Conservation (phyloP, 1,140 invertebrate species). For the Plectus sambesii region DNA sequence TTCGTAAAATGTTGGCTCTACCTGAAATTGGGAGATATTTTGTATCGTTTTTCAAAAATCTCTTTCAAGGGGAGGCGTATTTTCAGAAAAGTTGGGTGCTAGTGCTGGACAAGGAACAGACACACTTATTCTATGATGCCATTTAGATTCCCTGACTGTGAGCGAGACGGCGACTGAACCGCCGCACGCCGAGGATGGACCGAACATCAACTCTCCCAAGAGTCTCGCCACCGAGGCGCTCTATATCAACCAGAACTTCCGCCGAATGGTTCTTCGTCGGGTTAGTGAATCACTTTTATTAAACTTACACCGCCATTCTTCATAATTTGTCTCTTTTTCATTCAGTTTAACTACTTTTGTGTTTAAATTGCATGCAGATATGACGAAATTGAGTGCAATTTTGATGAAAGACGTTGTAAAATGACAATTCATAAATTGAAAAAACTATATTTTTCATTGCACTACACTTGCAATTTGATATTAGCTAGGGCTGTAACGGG, state of each 20-base stretch:
- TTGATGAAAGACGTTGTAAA: background rate
- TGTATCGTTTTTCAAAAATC: constrained; percentile 7
- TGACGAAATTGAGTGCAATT: too few relatives aligned
- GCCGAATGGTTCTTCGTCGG: constrained; percentile 75
- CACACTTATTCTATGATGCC: constrained; percentile 12
- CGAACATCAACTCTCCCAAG: constrained; percentile 76
- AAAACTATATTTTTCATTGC: background rate
- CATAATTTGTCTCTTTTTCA: too few relatives aligned
- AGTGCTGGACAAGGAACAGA: background rate
- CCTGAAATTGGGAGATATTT: constrained; percentile 1
- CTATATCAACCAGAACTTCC: constrained; percentile 99
- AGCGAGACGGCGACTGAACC: constrained; percentile 96
- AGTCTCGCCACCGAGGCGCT: constrained; percentile 90
- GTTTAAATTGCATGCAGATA: too few relatives aligned
- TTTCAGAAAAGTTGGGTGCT: constrained; percentile 2
- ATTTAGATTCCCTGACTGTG: constrained; percentile 75
- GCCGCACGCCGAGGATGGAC: constrained; percentile 80
- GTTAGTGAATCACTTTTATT: too few relatives aligned
- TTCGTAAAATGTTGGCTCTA: background rate
- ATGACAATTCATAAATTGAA: background rate
- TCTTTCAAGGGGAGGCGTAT: background rate
- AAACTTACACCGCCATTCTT: too few relatives aligned
- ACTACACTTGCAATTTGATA: too few relatives aligned
- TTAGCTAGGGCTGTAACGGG: too few relatives aligned
- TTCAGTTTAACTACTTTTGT: too few relatives aligned